Evolutionary conservation across 1,140 invertebrate genomes (phyloP), one percentile per base, ranked within the genome.

Genomic region (Colletes gigas): DNA sequence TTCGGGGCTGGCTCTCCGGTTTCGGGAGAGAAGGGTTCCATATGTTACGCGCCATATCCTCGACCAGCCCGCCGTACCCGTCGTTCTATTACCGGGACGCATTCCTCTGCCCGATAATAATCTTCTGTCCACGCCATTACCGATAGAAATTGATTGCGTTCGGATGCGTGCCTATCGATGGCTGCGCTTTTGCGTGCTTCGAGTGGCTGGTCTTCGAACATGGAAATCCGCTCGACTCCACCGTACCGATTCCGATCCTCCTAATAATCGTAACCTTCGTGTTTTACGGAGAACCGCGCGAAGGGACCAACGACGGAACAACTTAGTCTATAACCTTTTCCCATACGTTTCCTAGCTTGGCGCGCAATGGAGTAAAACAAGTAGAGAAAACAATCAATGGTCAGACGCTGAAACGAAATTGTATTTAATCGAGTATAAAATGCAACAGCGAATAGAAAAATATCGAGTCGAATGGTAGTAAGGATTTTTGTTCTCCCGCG

Each of bases 101-200:
- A 83, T 87, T 87, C 72, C 78, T 80, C 52, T 50, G 55, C 39
- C 17, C 52, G 87, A 89, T 88, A 88, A 89, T 86, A 77, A 88
- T 89, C 85, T 81, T 83, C 82, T 73, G 67, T 82, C 74, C 73
- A 71, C 73, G 77, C 60, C 83, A 71, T 69, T 79, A 75, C 72
- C 82, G 76, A 87, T 87, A 80, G 87, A 88, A 89, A 88, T 88
- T 87, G 83, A 89, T 89, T 83, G 78, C 83, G 66, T 60, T 39
- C 66, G 71, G 67, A 59, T 54, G n/a, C 65, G 44, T 5, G 52
- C 9, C 41, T 47, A 72, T 68, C 75, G 41, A 78, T 79, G 54
- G 54, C 17, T 41, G 19, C 30, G 47, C 30, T 67, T 44, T 66
- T 15, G 41, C 39, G 10, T n/a, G 21, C 17, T 60, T 30, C 12